phyloP scores from a whole-genome alignment of 1,140 invertebrate genomes.

The Drosophila biarmipes region DNA sequence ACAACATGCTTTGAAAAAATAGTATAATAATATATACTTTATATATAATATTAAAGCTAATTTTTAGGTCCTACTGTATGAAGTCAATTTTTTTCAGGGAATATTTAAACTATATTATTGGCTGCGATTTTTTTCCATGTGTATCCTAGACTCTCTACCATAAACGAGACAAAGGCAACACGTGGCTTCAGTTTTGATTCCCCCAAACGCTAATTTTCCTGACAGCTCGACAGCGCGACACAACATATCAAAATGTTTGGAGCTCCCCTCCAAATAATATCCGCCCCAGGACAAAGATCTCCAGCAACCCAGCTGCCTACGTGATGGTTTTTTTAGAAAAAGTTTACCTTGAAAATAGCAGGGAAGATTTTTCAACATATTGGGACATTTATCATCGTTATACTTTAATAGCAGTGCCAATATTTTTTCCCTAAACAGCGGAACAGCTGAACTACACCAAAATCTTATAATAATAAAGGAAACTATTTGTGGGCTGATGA shows the following conservation, averaged over 20 bases:
- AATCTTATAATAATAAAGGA: too few species aligned
- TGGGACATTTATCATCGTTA: constrained; percentile 3
- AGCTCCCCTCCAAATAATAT: not conserved
- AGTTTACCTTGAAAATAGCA: not conserved
- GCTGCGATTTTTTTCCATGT: not conserved
- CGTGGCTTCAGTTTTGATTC: not conserved
- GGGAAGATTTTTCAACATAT: not conserved
- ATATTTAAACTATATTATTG: too few species aligned
- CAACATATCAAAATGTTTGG: constrained; percentile 1
- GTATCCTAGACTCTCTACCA: not conserved
- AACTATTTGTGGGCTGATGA: not conserved
- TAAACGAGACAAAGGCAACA: not conserved
- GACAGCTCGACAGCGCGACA: constrained; percentile 1
- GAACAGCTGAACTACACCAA: not conserved
- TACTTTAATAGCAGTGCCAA: not conserved
- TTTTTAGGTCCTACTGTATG: too few species aligned
- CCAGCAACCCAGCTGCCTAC: not conserved
- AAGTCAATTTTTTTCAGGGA: too few species aligned
- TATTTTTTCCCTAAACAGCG: not conserved
- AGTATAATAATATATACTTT: too few species aligned
- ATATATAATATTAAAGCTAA: too few species aligned
- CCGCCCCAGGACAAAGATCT: not conserved
- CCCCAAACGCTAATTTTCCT: constrained; percentile 5
- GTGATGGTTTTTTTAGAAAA: not conserved
- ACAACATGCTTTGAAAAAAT: too few species aligned